Base-by-base conservation (phyloP, 2,113 vertebrate genomes). In the Hippocampus comes region DNA sequence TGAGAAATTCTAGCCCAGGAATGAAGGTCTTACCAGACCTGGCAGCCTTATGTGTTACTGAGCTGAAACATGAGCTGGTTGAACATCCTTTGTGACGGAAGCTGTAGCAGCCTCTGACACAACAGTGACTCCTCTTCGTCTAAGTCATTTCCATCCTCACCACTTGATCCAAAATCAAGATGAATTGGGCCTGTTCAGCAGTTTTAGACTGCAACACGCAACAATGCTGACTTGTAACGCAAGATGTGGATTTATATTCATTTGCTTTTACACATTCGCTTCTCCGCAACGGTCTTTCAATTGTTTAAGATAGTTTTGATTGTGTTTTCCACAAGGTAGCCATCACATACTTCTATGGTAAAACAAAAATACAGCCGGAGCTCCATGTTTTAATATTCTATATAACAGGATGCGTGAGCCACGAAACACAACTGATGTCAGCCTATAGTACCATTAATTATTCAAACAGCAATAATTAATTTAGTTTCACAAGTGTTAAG, bases 321-420 rank as follows among this genome's bases (percentile, higher is more conserved):
- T 60, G 57, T 60, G 14, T 60, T 12, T 10, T 46, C 3, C 30
- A 34, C 30, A 34, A 5, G 30, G 30, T 34, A 34, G 30, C 30
- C 30, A 34, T 34, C 30, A 34, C 30, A 34, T 34, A 34, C 30
- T 60, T 30, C 5, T 60, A 7, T 3, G 21, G 12, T n/a, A 59
- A 27, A 27, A 42, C 20, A 42, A 21, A 53, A 30, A 49, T 34
- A 49, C 27, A 64, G 42, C 53, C 0, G 60, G 11, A 48, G 15
- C 51, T 60, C 17, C 43, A 30, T 59, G 68, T 57, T 81, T 68
- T 12, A 64, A 20, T 42, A 63, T 55, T 43, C 20, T 38, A 17
- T 68, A 30, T 20, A 30, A 42, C 9, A 53, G 30, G 53, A 67
- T 11, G 34, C 23, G 4, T 18, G 68, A 59, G 55, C 18, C 4